Evolutionary conservation across 2,888 invertebrate species (phyloP), one percentile per base, ranked within the genome.

Genomic region (Mesorhabditis sp.): DNA sequence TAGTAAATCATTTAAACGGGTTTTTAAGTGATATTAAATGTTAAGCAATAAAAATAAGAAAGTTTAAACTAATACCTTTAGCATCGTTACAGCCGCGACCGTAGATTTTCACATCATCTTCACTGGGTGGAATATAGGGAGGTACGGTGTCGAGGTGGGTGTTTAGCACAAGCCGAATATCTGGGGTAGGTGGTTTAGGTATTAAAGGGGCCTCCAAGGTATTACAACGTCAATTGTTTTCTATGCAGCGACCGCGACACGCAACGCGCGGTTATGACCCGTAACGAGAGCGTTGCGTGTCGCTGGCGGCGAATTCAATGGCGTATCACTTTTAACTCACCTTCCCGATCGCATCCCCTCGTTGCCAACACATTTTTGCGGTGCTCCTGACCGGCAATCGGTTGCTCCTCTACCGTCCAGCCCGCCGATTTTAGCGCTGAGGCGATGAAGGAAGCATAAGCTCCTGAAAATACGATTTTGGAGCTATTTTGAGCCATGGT

Each of bases 81-180:
- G 84, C 84, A 70, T 84, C 84, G 63, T 82, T 82, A 6, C 80
- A 77, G 28, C 84, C 84, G 45, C 82, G 74, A 62, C 84, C 84
- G 67, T 79, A 80, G 43, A 83, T 79, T 64, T 77, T 77, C 61
- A 70, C 72, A 6, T 73, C 77, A n/a, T 76, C 77, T 43, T 74
- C 70, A 42, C 71, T 74, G 41, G 81, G 82, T 13, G 76, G 74
- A 68, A 84, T 76, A 71, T 77, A 84, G 10, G 84, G 84, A 5
- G 84, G 84, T 7, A 84, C 84, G 4, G 84, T 84, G 72, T 84
- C 84, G 70, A 84, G 63, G 73, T 84, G 84, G 28, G 81, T 79
- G 73, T 84, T 84, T 68, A 82, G 75, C 62, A 83, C 70, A 65
- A 84, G 67, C 67, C 74, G 74, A 45, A 77, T 74, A 43, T 70